phyloP scores from a whole-genome alignment of 2,888 invertebrate genomes.

The Anodontia alba region DNA sequence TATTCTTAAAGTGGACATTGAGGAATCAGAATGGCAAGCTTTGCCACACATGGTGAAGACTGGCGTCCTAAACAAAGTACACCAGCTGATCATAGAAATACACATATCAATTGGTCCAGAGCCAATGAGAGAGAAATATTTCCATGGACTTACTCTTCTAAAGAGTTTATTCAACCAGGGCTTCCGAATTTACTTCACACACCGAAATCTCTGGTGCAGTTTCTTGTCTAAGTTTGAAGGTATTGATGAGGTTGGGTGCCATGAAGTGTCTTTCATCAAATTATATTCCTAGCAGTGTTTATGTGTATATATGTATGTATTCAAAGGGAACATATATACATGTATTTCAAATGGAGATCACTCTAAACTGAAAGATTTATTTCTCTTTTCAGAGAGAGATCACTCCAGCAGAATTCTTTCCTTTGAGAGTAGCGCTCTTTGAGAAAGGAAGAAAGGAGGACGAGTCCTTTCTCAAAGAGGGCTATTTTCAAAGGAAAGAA shows the following conservation, averaged over 20 bases:
- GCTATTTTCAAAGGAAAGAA: no score
- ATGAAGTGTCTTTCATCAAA: constrained; percentile 67
- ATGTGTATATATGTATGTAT: background rate
- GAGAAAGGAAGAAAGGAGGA: no score
- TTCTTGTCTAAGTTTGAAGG: constrained; percentile 68
- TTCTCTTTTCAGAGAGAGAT: no score
- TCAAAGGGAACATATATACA: no score
- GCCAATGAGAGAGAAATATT: constrained; percentile 68
- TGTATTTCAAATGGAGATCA: background rate
- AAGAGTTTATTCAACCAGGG: constrained; percentile 69
- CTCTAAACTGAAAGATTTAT: no score
- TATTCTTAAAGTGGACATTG: constrained; percentile 75
- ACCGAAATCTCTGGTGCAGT: constrained; percentile 72
- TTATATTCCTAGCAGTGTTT: constrained; percentile 2
- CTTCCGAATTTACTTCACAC: constrained; percentile 73
- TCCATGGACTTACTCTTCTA: constrained; percentile 65
- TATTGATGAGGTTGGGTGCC: constrained; percentile 68
- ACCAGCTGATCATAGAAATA: constrained; percentile 73
- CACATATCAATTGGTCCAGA: constrained; percentile 71
- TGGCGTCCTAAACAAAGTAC: constrained; percentile 58
- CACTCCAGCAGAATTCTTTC: no score
- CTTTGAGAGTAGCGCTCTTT: no score
- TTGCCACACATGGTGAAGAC: constrained; percentile 65
- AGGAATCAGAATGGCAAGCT: constrained; percentile 77
- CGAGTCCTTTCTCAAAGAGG: no score